Evolutionary conservation across 2,888 invertebrate species (phyloP), one percentile per base, ranked within the genome.

Genomic region (Drosophila recens): DNA sequence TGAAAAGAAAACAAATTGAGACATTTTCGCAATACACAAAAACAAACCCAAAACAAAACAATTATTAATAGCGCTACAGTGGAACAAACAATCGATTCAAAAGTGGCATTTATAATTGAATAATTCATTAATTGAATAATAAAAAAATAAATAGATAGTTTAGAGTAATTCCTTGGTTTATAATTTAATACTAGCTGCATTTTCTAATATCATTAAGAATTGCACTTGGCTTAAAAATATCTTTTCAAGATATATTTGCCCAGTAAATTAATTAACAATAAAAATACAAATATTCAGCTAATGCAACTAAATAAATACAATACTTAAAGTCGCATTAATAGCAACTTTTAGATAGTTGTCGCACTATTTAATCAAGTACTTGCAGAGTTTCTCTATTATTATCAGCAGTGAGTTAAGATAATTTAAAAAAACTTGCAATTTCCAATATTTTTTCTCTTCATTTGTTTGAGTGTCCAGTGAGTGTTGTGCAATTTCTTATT

Each of bases 1-100:
- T 42, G 23, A 34, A 51, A 52, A 61, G 43, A n/a, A 52, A 70
- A 59, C 52, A 53, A 67, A 62, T 67, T 57, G 54, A 62, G 42
- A 36, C 40, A 49, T 69, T 63, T 68, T 62, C 58, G 40, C 58
- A 49, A 53, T 52, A 34, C 23, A 30, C 53, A 63, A 57, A 15
- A 48, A 57, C 20, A 48, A 57, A 27, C 49, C 57, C 42, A 40
- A 61, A 56, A 52, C 36, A 64, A 57, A 27, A 6, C 27, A 27
- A 57, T 57, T 61, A 45, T 9, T 40, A 62, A 43, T 15, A 51
- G 11, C n/a, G 40, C 40, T 13, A n/a, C 8, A 10, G 3, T 46
- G 15, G 6, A 38, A n/a, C 20, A 23, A 15, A 38, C 27, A 27
- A 38, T 23, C 13, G 13, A 45, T 15, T 27, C 15, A 40, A 40